Conservation (phyloP, 2,113 vertebrate species). For the Lophius piscatorius region DNA sequence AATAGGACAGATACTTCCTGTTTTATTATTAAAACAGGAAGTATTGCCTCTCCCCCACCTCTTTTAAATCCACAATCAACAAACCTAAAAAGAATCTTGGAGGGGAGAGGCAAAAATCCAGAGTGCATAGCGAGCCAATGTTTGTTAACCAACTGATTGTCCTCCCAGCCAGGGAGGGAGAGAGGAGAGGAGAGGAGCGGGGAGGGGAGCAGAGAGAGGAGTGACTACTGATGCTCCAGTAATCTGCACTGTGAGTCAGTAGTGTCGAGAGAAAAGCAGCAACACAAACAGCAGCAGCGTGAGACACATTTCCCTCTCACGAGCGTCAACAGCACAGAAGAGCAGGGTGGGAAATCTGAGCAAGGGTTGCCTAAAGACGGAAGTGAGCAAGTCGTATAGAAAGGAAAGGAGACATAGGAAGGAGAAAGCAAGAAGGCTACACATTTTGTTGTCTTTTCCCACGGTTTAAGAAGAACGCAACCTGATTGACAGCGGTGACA, state of each 20-base stretch:
- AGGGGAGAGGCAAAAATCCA: slow-evolving; percentile 46
- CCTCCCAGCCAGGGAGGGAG: slow-evolving; percentile 60
- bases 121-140: slow-evolving; percentile 59
- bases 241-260: slow-evolving; percentile 68
- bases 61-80: slow-evolving; percentile 41
- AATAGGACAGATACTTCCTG: too few relatives aligned
- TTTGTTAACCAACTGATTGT: slow-evolving; percentile 80
- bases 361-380: slow-evolving; percentile 38
- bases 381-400: slow-evolving; percentile 39
- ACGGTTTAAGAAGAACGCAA: too few relatives aligned
- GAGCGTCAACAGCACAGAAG: slow-evolving; percentile 48
- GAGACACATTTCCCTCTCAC: slow-evolving; percentile 47
- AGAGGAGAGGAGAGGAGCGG: slow-evolving; percentile 8
- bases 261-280: slow-evolving; percentile 43
- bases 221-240: slow-evolving; percentile 75
- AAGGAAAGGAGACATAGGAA: slow-evolving; percentile 8
- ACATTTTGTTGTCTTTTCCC: too few relatives aligned
- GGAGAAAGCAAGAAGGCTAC: slow-evolving; percentile 1
- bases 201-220: slow-evolving; percentile 65
- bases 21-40: slow-evolving; percentile 57
- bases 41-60: slow-evolving; percentile 9
- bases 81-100: slow-evolving; percentile 39
- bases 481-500: background rate
- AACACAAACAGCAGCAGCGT: slow-evolving; percentile 32
- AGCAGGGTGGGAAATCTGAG: slow-evolving; percentile 52